Evolutionary conservation across 2,888 invertebrate genomes (phyloP).

Genomic region (Tethea ocularis): DNA sequence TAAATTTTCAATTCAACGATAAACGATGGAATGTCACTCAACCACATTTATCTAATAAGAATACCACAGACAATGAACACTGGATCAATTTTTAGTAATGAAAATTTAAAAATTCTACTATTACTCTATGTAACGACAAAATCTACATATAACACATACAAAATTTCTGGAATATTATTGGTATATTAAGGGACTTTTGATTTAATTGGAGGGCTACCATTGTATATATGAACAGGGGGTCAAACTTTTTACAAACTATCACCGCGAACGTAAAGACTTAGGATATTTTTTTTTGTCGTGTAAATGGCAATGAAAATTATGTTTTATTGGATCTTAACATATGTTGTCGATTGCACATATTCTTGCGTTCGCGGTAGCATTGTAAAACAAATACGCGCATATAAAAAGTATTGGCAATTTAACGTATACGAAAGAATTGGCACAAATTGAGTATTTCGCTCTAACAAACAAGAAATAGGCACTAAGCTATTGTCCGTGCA

Average conservation of each 20-base stretch:
- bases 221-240: constrained; percentile 18
- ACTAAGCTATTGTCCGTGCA: constrained; percentile 36
- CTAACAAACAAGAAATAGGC: constrained; percentile 45
- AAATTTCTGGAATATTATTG: constrained; percentile 19
- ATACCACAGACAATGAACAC: constrained; percentile 67
- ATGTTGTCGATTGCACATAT: background rate
- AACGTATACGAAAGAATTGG: constrained; percentile 54
- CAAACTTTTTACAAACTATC: background rate
- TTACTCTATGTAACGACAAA: constrained; percentile 14
- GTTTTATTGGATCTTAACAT: no score
- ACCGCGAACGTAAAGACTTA: background rate
- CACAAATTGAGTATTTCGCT: constrained; percentile 71
- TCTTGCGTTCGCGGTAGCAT: background rate
- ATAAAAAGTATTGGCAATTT: constrained; percentile 42
- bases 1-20: constrained; percentile 34
- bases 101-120: constrained; percentile 14
- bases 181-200: constrained; percentile 18
- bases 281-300: background rate
- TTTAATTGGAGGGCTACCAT: constrained; percentile 26
- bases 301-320: background rate
- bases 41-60: constrained; percentile 40
- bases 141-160: constrained; percentile 15
- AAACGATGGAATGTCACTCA: constrained; percentile 54
- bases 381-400: background rate
- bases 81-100: constrained; percentile 38